These are phyloP conservation scores for Bos javanicus DNA, from an alignment of 2,113 vertebrate species.

Conservation along the genomic window DNA sequence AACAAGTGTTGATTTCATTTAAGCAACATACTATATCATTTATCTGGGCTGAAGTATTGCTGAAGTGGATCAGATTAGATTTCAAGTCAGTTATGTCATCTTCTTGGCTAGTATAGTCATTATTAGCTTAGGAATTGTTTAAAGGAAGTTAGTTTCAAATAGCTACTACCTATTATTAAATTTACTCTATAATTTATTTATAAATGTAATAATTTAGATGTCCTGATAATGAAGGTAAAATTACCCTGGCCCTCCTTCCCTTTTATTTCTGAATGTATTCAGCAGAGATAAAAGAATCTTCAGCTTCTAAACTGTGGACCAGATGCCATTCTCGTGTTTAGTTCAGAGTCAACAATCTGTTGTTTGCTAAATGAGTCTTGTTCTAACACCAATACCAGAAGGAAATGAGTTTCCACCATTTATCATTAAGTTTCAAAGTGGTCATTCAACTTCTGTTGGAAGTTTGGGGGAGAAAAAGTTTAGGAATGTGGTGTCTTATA, in stretches of 20 bases:
- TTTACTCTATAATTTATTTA: constrained; percentile 41
- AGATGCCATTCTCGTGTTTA: constrained; percentile 49
- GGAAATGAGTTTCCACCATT: constrained; percentile 31
- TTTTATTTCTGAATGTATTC: neutral
- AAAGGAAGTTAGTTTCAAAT: constrained; percentile 53
- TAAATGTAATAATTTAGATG: neutral
- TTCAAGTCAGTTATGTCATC: constrained; percentile 55
- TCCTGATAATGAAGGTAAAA: neutral
- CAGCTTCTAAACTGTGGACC: constrained; percentile 37
- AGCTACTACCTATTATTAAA: constrained; percentile 52
- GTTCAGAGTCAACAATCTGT: constrained; percentile 37
- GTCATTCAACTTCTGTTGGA: constrained; percentile 33
- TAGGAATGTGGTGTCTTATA: constrained; percentile 22
- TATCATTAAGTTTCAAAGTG: constrained; percentile 54
- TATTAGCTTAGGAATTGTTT: constrained; percentile 55
- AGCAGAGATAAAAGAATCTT: constrained; percentile 27
- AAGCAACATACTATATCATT: constrained; percentile 26
- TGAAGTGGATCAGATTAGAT: constrained; percentile 54
- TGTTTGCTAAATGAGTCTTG: constrained; percentile 48
- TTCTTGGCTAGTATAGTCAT: constrained; percentile 26
- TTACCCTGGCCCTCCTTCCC: neutral
- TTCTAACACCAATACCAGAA: constrained; percentile 18
- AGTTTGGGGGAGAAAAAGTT: neutral
- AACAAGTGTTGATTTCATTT: constrained; percentile 60
- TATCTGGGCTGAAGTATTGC: constrained; percentile 4